Conservation (phyloP, 1,140 invertebrate genomes). For the Yoshiicerus persimilis region DNA sequence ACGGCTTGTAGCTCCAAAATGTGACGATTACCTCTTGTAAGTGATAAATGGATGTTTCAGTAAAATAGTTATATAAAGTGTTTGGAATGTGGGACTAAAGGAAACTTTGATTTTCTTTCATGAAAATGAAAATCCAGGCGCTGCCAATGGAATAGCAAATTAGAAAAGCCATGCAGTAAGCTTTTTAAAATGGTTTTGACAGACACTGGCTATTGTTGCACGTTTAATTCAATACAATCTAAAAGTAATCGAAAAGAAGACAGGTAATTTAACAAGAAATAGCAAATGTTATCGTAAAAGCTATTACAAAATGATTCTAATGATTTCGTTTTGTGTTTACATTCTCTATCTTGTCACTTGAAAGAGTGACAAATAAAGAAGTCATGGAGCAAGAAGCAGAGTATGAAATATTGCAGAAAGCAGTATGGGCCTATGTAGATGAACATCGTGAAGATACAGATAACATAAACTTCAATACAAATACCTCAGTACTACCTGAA, state of each 20-base stretch:
- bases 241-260: slow-evolving; percentile 10
- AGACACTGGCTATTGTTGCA: slow-evolving; percentile 48
- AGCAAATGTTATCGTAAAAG: no score
- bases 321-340: neutral
- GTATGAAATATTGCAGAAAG: slow-evolving; percentile 43
- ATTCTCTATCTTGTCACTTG: no score
- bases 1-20: slow-evolving; percentile 44
- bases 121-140: neutral
- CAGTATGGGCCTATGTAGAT: slow-evolving; percentile 44
- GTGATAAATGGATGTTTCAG: neutral
- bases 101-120: no score
- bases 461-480: neutral
- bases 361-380: slow-evolving; percentile 19
- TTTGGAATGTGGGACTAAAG: no score
- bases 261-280: neutral
- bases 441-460: neutral
- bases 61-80: no score
- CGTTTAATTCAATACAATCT: slow-evolving; percentile 39
- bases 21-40: slow-evolving; percentile 41
- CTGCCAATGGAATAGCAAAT: slow-evolving; percentile 36
- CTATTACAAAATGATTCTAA: neutral
- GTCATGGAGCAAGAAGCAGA: slow-evolving; percentile 42
- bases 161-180: slow-evolving; percentile 23
- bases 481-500: neutral
- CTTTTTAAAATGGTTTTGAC: slow-evolving; percentile 44